Evolutionary conservation across 2,888 invertebrate genomes (phyloP).

Genomic region (Nephrocerus scutellatus): DNA sequence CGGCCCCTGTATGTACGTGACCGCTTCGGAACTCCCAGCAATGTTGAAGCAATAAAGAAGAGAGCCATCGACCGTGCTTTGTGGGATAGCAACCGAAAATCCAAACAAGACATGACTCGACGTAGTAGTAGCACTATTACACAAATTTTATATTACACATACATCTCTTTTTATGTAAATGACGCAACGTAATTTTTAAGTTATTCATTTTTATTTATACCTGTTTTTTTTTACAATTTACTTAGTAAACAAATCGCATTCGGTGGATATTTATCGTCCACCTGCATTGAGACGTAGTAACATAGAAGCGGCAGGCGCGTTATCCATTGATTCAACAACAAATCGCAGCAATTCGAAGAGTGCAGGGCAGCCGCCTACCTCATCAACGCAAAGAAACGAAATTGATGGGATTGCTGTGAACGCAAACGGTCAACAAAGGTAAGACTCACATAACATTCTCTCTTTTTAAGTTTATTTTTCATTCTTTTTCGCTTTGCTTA

Average conservation of each 20-base stretch:
- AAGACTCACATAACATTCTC: neutral
- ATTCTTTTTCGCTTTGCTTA: neutral
- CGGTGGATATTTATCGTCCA: slow-evolving; percentile 51
- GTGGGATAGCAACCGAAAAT: too few relatives aligned
- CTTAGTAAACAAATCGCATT: slow-evolving; percentile 38
- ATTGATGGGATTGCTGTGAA: slow-evolving; percentile 1
- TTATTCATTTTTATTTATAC: slow-evolving; percentile 6
- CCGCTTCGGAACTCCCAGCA: too few relatives aligned
- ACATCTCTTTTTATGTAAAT: neutral
- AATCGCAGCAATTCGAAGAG: neutral
- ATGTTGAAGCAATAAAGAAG: too few relatives aligned
- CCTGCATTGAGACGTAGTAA: slow-evolving; percentile 48
- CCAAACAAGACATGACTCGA: neutral
- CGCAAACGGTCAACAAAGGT: too few relatives aligned
- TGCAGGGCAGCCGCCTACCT: neutral
- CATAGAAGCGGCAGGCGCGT: slow-evolving; percentile 19
- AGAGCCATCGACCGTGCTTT: too few relatives aligned
- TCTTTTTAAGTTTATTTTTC: neutral
- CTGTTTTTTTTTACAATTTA: slow-evolving; percentile 1
- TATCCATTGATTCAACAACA: neutral
- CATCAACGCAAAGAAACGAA: neutral
- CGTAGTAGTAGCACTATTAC: too few relatives aligned
- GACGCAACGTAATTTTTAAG: slow-evolving; percentile 13
- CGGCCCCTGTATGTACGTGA: too few relatives aligned
- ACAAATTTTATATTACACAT: neutral